Evolutionary conservation across 2,797 vertebrate genomes (phyloP), one percentile per base, ranked within the genome.

Genomic region (Psittacula derbiana): DNA sequence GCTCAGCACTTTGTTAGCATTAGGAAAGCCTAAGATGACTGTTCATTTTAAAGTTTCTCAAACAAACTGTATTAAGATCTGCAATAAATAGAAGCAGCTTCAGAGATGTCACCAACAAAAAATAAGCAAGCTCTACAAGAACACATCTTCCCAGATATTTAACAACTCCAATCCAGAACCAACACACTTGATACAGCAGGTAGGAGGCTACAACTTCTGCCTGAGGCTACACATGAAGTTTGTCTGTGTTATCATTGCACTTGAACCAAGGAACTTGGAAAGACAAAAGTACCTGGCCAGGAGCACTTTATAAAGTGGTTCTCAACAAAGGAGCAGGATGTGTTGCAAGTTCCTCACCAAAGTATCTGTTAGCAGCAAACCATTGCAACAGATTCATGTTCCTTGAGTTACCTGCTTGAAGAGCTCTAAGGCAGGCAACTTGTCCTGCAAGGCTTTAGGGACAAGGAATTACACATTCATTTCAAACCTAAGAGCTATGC

Each of bases 241-340:
- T 46, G 49, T 6, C 17, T 10, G 28, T 21, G 11, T 44, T 11
- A 60, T 43, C n/a, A 2, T 6, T 47, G 43, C 36, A 40, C 82
- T 31, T 12, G 8, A 82, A 16, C 14, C 41, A 50, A 2, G 5
- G 8, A 20, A 55, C 53, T 14, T 27, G 9, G 9, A 78, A 78
- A 43, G 73, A 43, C 71, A 38, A 8, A 43, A 64, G 53, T 44
- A 25, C 21, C 41, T 46, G 41, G 47, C 52, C 43, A 44, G 12
- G 4, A 1, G 28, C 7, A 1, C 18, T 28, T 16, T 8, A 24
- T 8, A 25, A 15, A 31, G 8, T 28, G 12, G 8, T 8, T 76
- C 50, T 60, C 50, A 80, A 33, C 20, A 43, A 65, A 20, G 10
- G 10, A n/a, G 11, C 2, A 58, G 49, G 43, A 79, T 21, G 33